Evolutionary conservation across 2,797 vertebrate genomes (phyloP), one percentile per base, ranked within the genome.

Genomic region (Apodemus agrarius): DNA sequence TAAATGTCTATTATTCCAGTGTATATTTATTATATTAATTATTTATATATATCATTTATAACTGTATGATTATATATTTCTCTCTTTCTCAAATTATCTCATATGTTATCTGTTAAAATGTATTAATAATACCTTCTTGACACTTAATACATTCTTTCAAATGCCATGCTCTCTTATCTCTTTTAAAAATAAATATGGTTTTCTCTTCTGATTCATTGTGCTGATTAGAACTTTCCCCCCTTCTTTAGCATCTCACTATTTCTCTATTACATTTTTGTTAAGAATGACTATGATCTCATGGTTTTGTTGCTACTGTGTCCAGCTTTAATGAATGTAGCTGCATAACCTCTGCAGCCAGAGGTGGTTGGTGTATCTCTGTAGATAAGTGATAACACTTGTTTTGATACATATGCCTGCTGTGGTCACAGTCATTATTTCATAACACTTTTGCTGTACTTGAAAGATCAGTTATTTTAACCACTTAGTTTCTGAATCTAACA

Each of bases 381-480:
- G 37, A 82, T 78, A 90, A 43, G 59, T 85, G 52, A 92, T 59
- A 43, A 43, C 43, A 74, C 14, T 78, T 59, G 24, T 31, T 52
- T 22, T 3, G 57, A 94, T 29, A 63, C 24, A 49, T 31, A 86
- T 11, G 22, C 37, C 17, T 79, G 49, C 69, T 91, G 88, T 89
- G 52, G 43, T 79, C 29, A 82, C 74, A 82, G 14, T 95, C 37
- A 83, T 61, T 76, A 75, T 95, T 88, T 92, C 82, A 83, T 75
- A 67, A 72, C 54, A 79, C 13, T 91, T 78, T 72, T 75, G 87
- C 16, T 52, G 31, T 67, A 54, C 19, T 79, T 76, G 34, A 93
- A 54, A 75, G 67, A n/a, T 13, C 63, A 40, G 0, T 9, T 63
- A 24, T 85, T 85, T 94, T 65, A 19, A 1, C 26, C 8, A 24